phyloP scores from a whole-genome alignment of 2,113 vertebrate genomes.

The Sceloporus tristichus region DNA sequence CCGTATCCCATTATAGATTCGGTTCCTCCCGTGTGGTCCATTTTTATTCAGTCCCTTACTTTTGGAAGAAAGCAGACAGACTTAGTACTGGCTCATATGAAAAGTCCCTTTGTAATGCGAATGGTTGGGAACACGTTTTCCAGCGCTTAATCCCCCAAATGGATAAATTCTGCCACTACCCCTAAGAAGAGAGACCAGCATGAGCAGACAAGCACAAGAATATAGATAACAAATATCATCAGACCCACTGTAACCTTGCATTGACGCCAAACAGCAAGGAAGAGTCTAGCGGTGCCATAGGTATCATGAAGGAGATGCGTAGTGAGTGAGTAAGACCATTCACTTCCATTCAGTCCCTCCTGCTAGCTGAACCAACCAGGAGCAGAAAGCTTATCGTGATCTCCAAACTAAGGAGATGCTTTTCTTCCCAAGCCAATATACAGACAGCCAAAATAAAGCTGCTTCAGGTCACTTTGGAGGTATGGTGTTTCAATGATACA shows the following conservation, averaged over 20 bases:
- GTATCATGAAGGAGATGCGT: background rate
- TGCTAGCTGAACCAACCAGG: background rate
- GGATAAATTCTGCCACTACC: fast-evolving
- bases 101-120: background rate
- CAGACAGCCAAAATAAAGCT: too few species aligned
- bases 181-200: background rate
- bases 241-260: background rate
- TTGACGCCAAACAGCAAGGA: background rate
- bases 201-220: fast-evolving
- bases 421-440: too few species aligned
- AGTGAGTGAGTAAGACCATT: too few species aligned
- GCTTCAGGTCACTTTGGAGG: too few species aligned
- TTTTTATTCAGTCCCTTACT: background rate
- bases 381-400: background rate
- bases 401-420: background rate
- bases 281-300: background rate
- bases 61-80: background rate
- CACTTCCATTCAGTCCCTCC: too few species aligned
- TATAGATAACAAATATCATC: background rate
- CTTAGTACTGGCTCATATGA: background rate
- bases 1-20: background rate
- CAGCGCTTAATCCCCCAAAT: fast-evolving
- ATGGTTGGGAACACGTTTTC: background rate
- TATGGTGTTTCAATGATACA: too few species aligned
- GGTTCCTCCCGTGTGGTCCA: too few species aligned